phyloP scores from a whole-genome alignment of 2,797 vertebrate species.

The Champsocephalus gunnari region DNA sequence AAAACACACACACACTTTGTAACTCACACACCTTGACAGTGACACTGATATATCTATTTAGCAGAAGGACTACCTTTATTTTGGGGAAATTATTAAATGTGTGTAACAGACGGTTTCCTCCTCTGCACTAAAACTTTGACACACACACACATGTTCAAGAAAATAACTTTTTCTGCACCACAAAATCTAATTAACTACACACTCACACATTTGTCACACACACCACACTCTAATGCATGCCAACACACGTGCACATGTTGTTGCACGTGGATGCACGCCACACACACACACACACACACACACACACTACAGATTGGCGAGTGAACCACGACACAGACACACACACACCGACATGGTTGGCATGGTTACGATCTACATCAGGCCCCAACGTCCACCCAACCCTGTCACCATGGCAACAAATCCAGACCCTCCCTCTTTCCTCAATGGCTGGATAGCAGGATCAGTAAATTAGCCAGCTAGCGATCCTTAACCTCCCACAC shows the following conservation, averaged over 20 bases:
- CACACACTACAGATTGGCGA: constrained; percentile 46
- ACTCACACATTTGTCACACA: constrained; percentile 40
- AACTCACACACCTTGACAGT: constrained; percentile 30
- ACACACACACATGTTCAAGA: constrained; percentile 41
- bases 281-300: constrained; percentile 16
- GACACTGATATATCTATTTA: constrained; percentile 35
- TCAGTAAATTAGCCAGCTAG: constrained; percentile 51
- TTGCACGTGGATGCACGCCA: constrained; percentile 16
- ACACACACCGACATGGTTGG: constrained; percentile 65
- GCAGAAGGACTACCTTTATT: constrained; percentile 25
- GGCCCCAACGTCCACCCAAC: constrained; percentile 46
- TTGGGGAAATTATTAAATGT: constrained; percentile 26
- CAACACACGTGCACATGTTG: constrained; percentile 4
- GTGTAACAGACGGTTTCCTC: constrained; percentile 36
- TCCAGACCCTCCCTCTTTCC: background rate
- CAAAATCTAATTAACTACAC: constrained; percentile 35
- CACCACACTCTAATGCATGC: constrained; percentile 23
- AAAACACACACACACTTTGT: constrained; percentile 25
- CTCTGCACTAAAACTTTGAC: constrained; percentile 39
- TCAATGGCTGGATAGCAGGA: constrained; percentile 32
- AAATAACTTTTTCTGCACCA: constrained; percentile 63
- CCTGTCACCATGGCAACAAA: constrained; percentile 61
- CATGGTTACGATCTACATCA: constrained; percentile 77
- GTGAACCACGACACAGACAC: constrained; percentile 71
- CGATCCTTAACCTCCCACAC: constrained; percentile 36